Evolutionary conservation across 2,113 vertebrate genomes (phyloP), one percentile per base, ranked within the genome.

Genomic region (Corapipo altera): DNA sequence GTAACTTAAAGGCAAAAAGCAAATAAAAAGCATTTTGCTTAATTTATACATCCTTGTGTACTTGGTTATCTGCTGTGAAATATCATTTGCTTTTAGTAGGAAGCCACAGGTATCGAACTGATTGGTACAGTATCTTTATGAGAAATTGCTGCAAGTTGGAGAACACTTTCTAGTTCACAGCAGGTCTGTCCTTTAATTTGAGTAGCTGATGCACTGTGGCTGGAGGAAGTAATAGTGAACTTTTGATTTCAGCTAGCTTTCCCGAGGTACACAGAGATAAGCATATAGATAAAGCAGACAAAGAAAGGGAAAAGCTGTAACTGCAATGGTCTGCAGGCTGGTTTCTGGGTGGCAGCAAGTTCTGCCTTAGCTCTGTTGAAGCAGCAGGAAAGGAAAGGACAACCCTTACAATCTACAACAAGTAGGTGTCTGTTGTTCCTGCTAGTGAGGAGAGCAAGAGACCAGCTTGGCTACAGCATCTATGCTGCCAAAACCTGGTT

Each of bases 111-210:
- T 90, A 81, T 74, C 3, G 2, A 84, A 90, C 39, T 62, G 85
- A 94, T 94, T 69, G 49, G 62, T 78, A 61, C 46, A 49, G 43
- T 55, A 62, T 22, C 87, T 86, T 93, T 62, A 72, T 84, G 65
- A 91, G 58, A 61, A 46, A 86, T 48, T 0, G 0, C 66, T 82
- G 37, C 72, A 87, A 78, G 75, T 49, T 91, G 58, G 73, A 61
- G 32, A 89, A 81, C 59, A 46, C 33, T 94, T 94, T 92, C 35
- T 76, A 6, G 83, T 94, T 89, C 91, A 83, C 94, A 91, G 90
- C n/a, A 19, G 70, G 88, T 48, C 59, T 85, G 20, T 72, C 59
- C 48, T 94, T 86, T 90, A 90, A 88, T 91, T 80, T 91, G 54
- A 73, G 55, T 11, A 88, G 74, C 32, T 80, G 75, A 72, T 8